Base-by-base conservation (phyloP, 2,888 invertebrate species). In the Oxytorus armatus region DNA sequence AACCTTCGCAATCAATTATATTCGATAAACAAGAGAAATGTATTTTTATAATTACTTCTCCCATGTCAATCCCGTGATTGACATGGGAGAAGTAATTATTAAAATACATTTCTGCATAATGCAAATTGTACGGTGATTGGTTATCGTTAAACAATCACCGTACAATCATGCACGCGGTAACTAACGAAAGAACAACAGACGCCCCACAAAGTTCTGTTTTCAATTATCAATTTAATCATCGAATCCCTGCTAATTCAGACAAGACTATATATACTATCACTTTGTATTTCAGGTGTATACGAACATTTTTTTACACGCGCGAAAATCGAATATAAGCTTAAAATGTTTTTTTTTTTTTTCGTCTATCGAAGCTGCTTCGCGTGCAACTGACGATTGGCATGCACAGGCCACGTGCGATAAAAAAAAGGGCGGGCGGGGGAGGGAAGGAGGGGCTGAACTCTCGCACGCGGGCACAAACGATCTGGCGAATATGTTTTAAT, bases 401-500 rank as follows among this genome's bases (percentile, higher is more conserved):
- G 53, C 68, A 51, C 42, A 25, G 36, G 57, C 39, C 68, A 73
- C 73, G 23, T 65, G 70, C 57, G 80, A 76, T 80, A 80, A 80
- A 73, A 75, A n/a, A n/a, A n/a, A n/a, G n/a, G n/a, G n/a, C n/a
- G n/a, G n/a, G n/a, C n/a, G n/a, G n/a, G n/a, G n/a, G n/a, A n/a
- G n/a, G n/a, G n/a, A n/a, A n/a, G n/a, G n/a, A n/a, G n/a, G n/a
- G n/a, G n/a, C n/a, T 72, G 65, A 39, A 44, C 49, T 61, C 55
- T 55, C 51, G 66, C 55, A 47, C 51, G 66, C 18, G 18, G 49
- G 68, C 70, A 66, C 66, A 72, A 79, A 77, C 76, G 76, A 68
- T 14, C 61, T 29, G 23, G 42, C 77, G 68, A 73, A 80, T 80
- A 80, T 80, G 73, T 80, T 77, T 80, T 80, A 80, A 80, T 80